Evolutionary conservation across 2,113 vertebrate species (phyloP), one percentile per base, ranked within the genome.

Genomic region (Mastomys coucha): DNA sequence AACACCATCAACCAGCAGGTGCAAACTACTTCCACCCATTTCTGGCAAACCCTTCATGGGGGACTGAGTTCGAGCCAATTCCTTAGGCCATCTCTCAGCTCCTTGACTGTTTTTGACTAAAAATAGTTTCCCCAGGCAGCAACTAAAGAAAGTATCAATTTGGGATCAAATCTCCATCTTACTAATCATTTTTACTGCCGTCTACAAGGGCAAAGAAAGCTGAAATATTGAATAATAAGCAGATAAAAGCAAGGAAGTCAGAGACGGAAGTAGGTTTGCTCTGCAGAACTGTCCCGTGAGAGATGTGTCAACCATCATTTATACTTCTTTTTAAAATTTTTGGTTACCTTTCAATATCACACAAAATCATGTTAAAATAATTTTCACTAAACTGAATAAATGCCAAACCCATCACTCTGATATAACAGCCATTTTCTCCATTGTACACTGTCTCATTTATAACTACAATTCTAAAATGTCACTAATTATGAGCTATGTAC

Each of bases 301-400:
- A 33, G 22, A 70, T 56, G 73, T 53, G 26, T 31, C 56, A 84
- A 42, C 12, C 33, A 20, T 13, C 12, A 26, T 63, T 73, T 73
- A 75, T 14, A 69, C 87, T 81, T 39, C 53, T 73, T 36, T 56
- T 56, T 56, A 56, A 65, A 58, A 75, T 14, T 65, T 14, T 65
- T 13, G 42, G 86, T 70, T 65, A 49, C 4, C n/a, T 96, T 77
- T 49, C 1, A 67, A 45, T 89, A 73, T 49, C 36, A 88, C 14
- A n/a, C 31, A 92, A 91, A 90, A 88, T 36, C 53, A 77, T 45
- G 73, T 51, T 70, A 53, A 93, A 88, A 73, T 69, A 82, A 78
- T 20, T 45, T 70, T n/a, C 20, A 73, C 24, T 63, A 33, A 92
- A 86, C 70, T 24, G 78, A 58, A 81, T 81, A 58, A 22, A 82